Base-by-base conservation (phyloP, 2,113 vertebrate species). In the Maccullochella peelii region DNA sequence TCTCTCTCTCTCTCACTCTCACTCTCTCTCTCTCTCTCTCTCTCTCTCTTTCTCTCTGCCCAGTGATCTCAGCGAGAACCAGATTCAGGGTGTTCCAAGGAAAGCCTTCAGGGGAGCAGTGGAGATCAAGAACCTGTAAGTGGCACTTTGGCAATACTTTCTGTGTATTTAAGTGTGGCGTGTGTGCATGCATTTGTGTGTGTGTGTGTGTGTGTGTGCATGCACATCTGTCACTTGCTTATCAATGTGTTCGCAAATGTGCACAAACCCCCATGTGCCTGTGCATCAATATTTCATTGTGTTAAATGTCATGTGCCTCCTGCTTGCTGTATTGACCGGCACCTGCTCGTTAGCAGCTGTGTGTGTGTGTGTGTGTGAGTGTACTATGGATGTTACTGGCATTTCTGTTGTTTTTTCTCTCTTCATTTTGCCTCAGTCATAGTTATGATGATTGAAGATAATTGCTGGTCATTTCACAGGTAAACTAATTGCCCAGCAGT, bases 81-180 rank as follows among this genome's bases (percentile, higher is more conserved):
- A 98, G 92, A 99, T 99, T 89, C 98, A 99, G 80, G 98, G 98
- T 6, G 96, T 99, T 94, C 98, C 98, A 79, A 96, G 98, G 85
- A 99, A 99, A 92, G 98, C 98, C 81, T 99, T 99, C 89, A 96
- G 98, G 88, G 98, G 98, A 90, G 97, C 98, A 12, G 97, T 98
- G 85, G 98, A 99, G 88, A 98, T 99, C 93, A 99, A 99, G 95
- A 99, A 99, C 91, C 94, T 99, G 98, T 99, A 93, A 99, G 98
- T 98, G 65, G 92, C 30, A 72, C 70, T 82, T 70, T 79, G 9
- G 4, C 71, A 68, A n/a, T 52, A 79, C 61, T 86, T 49, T 78
- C 25, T 40, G 25, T 81, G 27, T 11, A 5, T 61, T 16, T 69
- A 49, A 15, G 62, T 74, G n/a, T 16, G 38, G 55, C 77, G 69